Base-by-base conservation (phyloP, 2,797 vertebrate genomes). In the Erethizon dorsatum region DNA sequence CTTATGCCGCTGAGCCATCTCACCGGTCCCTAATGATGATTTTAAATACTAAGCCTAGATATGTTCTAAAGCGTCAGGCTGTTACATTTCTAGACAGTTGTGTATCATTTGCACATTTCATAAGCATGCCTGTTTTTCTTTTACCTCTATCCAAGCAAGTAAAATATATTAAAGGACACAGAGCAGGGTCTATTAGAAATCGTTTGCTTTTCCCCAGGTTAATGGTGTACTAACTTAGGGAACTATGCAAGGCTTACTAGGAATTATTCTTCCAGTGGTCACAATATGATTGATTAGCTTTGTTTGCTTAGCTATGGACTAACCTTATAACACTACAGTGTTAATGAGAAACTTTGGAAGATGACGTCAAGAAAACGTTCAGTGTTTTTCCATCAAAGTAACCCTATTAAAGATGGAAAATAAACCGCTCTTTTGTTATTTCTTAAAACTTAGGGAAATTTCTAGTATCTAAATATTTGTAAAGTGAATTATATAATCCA, bases 271-370 rank as follows among this genome's bases (percentile, higher is more conserved):
- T 95, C 10, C 83, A 47, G 56, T 77, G 18, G 9, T 47, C 71
- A 84, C 4, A 71, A 8, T 50, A 37, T 88, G 37, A 83, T 56
- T 85, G 50, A 26, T 95, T 82, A 90, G 18, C 11, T 71, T 63
- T 87, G 20, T 94, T 94, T 93, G 84, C 91, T 94, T 92, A 90
- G 31, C 78, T 67, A 6, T 52, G 93, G 54, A 82, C 69, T 71
- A 91, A 47, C 56, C 33, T 85, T 90, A 56, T 15, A 45, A 26
- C 91, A 73, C 26, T 89, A 75, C 41, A 77, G 1, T 77, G 45
- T 85, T 95, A 85, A 85, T 24, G 8, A 57, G 94, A 97, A 94
- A 69, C 41, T 92, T 86, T 83, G 26, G 63, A n/a, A 97, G 94
- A 93, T 86, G n/a, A 45, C 88, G 61, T 78, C 15, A 90, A 82